Evolutionary conservation across 2,797 vertebrate genomes (phyloP), one percentile per base, ranked within the genome.

Genomic region (Nasua narica): DNA sequence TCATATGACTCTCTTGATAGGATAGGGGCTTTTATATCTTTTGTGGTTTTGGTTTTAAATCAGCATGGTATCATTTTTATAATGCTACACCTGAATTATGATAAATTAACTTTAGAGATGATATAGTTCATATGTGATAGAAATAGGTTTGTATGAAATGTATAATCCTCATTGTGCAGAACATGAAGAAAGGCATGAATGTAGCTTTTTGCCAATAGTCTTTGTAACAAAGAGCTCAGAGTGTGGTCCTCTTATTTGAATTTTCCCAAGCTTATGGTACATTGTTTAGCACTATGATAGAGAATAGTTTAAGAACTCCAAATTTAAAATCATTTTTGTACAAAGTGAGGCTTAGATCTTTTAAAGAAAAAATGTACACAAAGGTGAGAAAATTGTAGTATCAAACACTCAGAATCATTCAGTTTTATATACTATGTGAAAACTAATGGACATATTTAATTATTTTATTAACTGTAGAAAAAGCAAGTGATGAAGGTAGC

Each of bases 191-290:
- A 97, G 79, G 21, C 60, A 52, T 37, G 87, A 90, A 50, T 77
- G 87, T 77, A 90, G 48, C 74, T 97, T 98, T 88, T 93, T 96
- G 88, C 70, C 96, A 97, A 81, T 97, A 97, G 96, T 96, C 81
- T 58, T 96, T 96, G 88, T 16, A 97, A 97, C 96, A 93, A 98
- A 97, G 96, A 95, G 94, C 96, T 96, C 11, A 27, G 81, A 93
- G 70, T 82, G 9, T 96, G 92, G 97, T 96, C 86, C 90, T 97
- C 0, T 98, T 98, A 91, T 97, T 93, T 97, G 87, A 90, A 96
- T 98, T 96, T 97, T 76, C 84, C 50, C 77, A 91, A 40, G 29
- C 50, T 87, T 94, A 58, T 67, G 43, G 37, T 97, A 56, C 52
- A 85, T 92, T 98, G 86, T 96, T 87, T 96, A 69, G 82, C 86